Evolutionary conservation across 2,797 vertebrate genomes (phyloP), one percentile per base, ranked within the genome.

Genomic region (Neosalanx taihuensis): DNA sequence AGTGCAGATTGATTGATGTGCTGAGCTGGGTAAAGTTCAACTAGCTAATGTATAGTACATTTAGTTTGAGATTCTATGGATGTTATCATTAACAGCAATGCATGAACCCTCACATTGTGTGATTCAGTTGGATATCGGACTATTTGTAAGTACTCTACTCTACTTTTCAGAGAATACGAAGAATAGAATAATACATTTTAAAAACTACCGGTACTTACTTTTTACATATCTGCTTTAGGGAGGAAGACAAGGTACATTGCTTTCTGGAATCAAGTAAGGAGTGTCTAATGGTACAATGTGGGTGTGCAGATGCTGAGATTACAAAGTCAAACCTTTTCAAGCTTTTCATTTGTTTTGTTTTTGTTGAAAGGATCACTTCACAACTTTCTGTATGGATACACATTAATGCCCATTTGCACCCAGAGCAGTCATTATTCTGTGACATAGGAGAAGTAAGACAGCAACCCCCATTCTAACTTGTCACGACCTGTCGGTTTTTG

Each of bases 21-120:
- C 84, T 76, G 57, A 81, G 90, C 86, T 87, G 67, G 69, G 88
- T 89, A 91, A 89, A 92, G 90, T 93, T 93, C 91, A 92, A 71
- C 73, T 83, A 85, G 91, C 88, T 56, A 17, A 93, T 93, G 91
- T 92, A 90, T 88, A 87, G 88, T 79, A 86, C 90, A 86, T 85
- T 84, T 86, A 89, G 82, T 84, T 79, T 74, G 80, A 81, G 89
- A 89, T 90, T 91, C 31, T 90, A 87, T 86, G 85, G 84, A 87
- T 84, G 85, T 89, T 83, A 84, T 88, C 88, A 92, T 91, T 89
- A 86, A 88, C 77, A 77, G 82, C 84, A 81, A 82, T 74, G 84
- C 83, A 74, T 80, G 83, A 89, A 88, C 87, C 85, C 72, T 30
- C 60, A 46, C 62, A 51, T 53, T 23, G 41, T 82, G 85, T 77